Evolutionary conservation across 30 jellyfish, hydroid and myxozoan genomes (phyloP).

Genomic region (Chrysaora quinquecirrha): DNA sequence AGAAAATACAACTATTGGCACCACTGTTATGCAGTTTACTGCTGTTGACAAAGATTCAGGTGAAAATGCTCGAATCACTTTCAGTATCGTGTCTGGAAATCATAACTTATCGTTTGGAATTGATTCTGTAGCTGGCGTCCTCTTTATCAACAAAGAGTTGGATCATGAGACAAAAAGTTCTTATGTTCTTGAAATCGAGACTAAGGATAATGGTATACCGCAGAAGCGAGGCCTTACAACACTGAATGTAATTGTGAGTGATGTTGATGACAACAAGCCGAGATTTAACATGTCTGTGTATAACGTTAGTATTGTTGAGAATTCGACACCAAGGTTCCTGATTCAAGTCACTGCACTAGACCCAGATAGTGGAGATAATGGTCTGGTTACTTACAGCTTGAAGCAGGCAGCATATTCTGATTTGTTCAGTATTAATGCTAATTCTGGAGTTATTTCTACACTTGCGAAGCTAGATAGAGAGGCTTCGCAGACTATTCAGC

Average conservation of each 20-base stretch:
- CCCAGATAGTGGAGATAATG: conserved; percentile 62
- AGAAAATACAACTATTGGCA: conserved; percentile 72
- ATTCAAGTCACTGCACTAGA: conserved; percentile 67
- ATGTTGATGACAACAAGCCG: conserved; percentile 88
- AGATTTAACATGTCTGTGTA: conserved; percentile 30
- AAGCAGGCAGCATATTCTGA: conserved; percentile 3
- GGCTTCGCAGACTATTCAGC: not conserved
- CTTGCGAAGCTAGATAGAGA: conserved; percentile 73
- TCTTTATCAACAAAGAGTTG: conserved; percentile 39
- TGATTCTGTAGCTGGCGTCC: conserved; percentile 70
- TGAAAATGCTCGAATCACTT: conserved; percentile 40
- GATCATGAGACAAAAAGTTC: conserved; percentile 63
- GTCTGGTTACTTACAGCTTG: conserved; percentile 38
- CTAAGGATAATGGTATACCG: conserved; percentile 77
- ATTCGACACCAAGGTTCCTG: conserved; percentile 32
- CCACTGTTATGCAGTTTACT: conserved; percentile 39
- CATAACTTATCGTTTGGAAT: conserved; percentile 42
- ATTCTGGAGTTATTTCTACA: conserved; percentile 45
- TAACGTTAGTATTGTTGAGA: conserved; percentile 54
- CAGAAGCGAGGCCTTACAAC: conserved; percentile 41
- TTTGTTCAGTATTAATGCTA: conserved; percentile 40
- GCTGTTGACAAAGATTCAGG: conserved; percentile 75
- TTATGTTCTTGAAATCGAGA: conserved; percentile 71
- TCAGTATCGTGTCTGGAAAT: conserved; percentile 51
- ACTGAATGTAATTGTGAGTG: conserved; percentile 54